Conservation (phyloP, 2,888 invertebrate species). For the Mimumesa dahlbomi region DNA sequence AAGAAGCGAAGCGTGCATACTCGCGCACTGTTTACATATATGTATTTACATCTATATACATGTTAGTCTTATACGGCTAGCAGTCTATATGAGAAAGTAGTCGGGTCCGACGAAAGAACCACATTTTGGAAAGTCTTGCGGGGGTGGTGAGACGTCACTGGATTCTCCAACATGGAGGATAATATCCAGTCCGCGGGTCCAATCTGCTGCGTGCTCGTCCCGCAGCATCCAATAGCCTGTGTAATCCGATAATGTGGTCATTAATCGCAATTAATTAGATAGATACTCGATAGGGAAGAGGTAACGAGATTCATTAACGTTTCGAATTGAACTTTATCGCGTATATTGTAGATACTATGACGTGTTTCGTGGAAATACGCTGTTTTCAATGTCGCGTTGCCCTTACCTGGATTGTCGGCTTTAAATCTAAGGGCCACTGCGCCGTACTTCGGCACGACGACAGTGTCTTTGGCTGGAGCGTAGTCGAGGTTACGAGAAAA, state of each 20-base stretch:
- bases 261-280: neutral
- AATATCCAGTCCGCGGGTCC: constrained; percentile 89
- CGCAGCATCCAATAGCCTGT: constrained; percentile 90
- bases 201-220: constrained; percentile 87
- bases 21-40: constrained; percentile 21
- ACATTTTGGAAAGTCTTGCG: constrained; percentile 89
- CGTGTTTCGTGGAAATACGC: no score
- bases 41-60: constrained; percentile 75
- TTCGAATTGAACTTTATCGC: neutral
- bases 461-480: constrained; percentile 87
- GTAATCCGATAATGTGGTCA: neutral
- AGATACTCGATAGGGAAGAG: neutral
- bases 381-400: constrained; percentile 33
- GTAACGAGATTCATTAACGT: neutral
- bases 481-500: constrained; percentile 83
- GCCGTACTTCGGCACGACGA: constrained; percentile 87
- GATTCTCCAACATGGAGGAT: constrained; percentile 87
- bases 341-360: neutral
- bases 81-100: constrained; percentile 85
- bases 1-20: no score
- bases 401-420: constrained; percentile 87
- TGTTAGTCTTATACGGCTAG: constrained; percentile 23
- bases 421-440: constrained; percentile 87
- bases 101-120: constrained; percentile 89
- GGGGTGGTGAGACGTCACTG: constrained; percentile 85